Base-by-base conservation (phyloP, 2,797 vertebrate genomes). In the Liasis olivaceus region DNA sequence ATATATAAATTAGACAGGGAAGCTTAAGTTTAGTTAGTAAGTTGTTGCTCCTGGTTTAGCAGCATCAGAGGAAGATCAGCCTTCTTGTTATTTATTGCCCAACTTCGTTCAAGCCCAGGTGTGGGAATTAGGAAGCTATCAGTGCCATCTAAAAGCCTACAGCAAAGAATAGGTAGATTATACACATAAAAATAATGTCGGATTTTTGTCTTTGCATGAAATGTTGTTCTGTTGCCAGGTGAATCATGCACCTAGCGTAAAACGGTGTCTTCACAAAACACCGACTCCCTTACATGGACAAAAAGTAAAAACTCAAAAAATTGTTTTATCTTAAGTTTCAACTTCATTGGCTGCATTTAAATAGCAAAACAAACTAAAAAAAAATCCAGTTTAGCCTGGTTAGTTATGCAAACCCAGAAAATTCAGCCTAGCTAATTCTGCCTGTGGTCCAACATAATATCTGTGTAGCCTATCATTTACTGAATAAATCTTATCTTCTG, bases 61-160 rank as follows among this genome's bases (percentile, higher is more conserved):
- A 17, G 54, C 81, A 42, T 56, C 62, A n/a, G 56, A 92, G 54
- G 51, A 2, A 89, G 89, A 89, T 24, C 91, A 31, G 62, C 31
- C 54, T 89, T 92, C 81, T 47, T 9, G 28, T 85, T 85, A 59
- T 36, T 66, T 64, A 47, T 89, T 92, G 62, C 91, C 24, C 36
- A 92, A 89, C 6, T 58, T 85, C 51, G 59, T 85, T 66, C 36
- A 64, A 66, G 81, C 54, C 77, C 91, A 89, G 63, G 91, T 92
- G 62, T 92, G 51, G 62, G 51, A 86, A 85, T 86, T 36, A 89
- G 62, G 47, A 59, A 66, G 31, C 66, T 89, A 92, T 92, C 77
- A 14, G 11, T 24, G 31, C 88, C 42, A 91, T 92, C 91, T 89
- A 64, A 92, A 24, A n/a, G 91, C 88, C 77, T 51, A 42, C 1